Evolutionary conservation across 1,140 invertebrate genomes (phyloP), one percentile per base, ranked within the genome.

Genomic region (Drosophila mojavensis): DNA sequence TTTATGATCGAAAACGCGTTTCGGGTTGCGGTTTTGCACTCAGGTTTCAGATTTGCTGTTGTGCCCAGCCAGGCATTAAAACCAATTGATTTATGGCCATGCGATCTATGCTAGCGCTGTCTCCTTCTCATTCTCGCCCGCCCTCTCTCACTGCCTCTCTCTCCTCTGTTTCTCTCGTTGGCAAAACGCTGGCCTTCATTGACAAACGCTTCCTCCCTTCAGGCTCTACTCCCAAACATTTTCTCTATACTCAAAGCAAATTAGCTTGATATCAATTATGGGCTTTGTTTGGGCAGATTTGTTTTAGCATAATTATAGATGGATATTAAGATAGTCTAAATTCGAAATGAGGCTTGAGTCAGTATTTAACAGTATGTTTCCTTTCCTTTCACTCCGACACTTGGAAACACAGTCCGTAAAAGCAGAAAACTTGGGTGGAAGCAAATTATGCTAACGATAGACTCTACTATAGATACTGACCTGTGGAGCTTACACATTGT

Each of bases 1-100:
- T 88, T 88, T 88, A 88, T 88, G 83, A 88, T 88, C 83, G 84
- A 89, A 78, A 78, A 75, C 84, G 83, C 83, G 84, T 79, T 77
- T 86, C 76, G 84, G 81, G 69, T 68, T 68, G 59, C 68, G 33
- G 54, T 68, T 68, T 75, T 66, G 56, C 73, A 33, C 68, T 56
- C 75, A 69, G 66, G 50, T 60, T 64, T 84, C 69, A 69, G 45
- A 66, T 73, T 74, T 70, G 64, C 64, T 71, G 66, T 63, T 50
- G 48, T 73, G 70, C 70, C 70, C 70, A 61, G 60, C 59, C 26
- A 30, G 68, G 76, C 73, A 88, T 88, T 86, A 86, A 82, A 88
- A 63, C 77, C 83, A 83, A 88, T 88, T 88, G 83, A 88, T 88
- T 89, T 83, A 88, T 88, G 63, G 65, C 51, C 11, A 26, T 63